Conservation (phyloP, 2,113 vertebrate genomes). For the Cairina moschata region DNA sequence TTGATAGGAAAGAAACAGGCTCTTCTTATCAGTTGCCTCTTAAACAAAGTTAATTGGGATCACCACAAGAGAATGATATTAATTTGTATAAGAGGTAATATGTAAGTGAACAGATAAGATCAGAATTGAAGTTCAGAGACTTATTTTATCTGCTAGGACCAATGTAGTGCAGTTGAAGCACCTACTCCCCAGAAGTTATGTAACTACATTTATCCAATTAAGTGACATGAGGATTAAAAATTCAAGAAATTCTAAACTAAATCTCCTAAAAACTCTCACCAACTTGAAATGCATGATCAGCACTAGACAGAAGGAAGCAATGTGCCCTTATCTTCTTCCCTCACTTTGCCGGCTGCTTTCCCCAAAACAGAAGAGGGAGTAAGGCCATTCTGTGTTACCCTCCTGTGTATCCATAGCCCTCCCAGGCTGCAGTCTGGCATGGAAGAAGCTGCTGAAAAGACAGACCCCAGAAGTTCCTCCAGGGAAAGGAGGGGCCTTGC, state of each 20-base stretch:
- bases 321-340: neutral
- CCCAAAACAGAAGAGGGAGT: neutral
- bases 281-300: neutral
- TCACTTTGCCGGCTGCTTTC: neutral
- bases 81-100: neutral
- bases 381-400: neutral
- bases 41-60: neutral
- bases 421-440: neutral
- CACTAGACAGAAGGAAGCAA: neutral
- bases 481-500: neutral
- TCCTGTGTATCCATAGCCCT: neutral
- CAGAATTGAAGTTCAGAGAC: neutral
- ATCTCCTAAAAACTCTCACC: neutral
- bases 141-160: neutral
- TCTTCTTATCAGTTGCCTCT: neutral
- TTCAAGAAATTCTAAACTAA: neutral
- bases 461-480: neutral
- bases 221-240: neutral
- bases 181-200: neutral
- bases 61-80: neutral
- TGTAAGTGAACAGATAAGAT: neutral
- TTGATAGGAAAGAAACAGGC: neutral
- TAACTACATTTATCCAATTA: neutral
- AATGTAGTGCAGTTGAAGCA: neutral
- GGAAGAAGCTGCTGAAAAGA: fast-evolving